Conservation (phyloP, 1,140 invertebrate genomes). For the Monochamus saltuarius region DNA sequence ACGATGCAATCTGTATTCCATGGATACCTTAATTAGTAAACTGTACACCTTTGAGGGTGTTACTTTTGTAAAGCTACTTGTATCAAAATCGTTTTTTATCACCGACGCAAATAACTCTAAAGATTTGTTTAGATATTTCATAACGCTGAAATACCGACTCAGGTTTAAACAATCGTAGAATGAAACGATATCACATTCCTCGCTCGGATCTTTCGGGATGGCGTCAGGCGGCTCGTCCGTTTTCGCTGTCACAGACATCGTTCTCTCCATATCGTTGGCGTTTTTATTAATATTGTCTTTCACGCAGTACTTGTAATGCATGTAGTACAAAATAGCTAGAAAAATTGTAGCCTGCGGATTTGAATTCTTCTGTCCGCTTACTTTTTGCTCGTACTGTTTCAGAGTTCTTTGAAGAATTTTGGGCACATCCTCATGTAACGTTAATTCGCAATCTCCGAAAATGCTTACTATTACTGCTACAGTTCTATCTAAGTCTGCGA, state of each 20-base stretch:
- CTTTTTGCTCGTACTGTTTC: neutral
- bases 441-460: constrained; percentile 13
- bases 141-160: neutral
- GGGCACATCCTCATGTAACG: constrained; percentile 5
- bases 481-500: neutral
- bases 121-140: constrained; percentile 13
- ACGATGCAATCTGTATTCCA: constrained; percentile 11
- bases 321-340: constrained; percentile 7
- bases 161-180: constrained; percentile 15
- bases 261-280: constrained; percentile 14
- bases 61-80: neutral
- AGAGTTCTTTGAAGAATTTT: constrained; percentile 2
- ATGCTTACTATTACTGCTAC: constrained; percentile 17
- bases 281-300: constrained; percentile 13
- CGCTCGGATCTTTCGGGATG: constrained; percentile 8
- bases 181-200: constrained; percentile 19
- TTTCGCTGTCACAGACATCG: neutral
- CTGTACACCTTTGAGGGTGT: neutral
- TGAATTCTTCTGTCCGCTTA: neutral
- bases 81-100: neutral
- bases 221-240: neutral
- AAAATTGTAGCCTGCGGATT: neutral
- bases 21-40: constrained; percentile 3
- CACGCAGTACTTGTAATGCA: constrained; percentile 8
- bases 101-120: neutral